Evolutionary conservation across 2,888 invertebrate genomes (phyloP).

Genomic region (Pterobdella sp.): DNA sequence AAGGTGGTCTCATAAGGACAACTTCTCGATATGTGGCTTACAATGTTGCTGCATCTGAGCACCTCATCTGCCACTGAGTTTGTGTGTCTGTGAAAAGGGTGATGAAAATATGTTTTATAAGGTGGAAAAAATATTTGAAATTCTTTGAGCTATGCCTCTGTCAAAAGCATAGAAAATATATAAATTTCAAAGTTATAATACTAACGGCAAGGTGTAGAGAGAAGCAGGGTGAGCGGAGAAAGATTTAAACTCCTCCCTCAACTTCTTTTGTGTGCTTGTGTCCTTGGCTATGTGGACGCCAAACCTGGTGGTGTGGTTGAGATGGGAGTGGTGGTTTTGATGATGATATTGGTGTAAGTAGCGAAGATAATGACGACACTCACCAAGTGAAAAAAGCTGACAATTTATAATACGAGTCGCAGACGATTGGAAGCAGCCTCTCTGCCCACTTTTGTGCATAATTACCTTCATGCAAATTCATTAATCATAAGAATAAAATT

Average conservation of each 20-base stretch:
- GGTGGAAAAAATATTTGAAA: too few relatives aligned
- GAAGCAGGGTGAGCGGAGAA: too few relatives aligned
- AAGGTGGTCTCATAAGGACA: too few relatives aligned
- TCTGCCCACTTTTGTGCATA: neutral
- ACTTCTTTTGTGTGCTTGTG: constrained; percentile 46
- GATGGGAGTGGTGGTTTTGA: neutral
- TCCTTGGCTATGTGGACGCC: constrained; percentile 49
- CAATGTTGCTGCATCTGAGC: too few relatives aligned
- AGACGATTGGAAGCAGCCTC: constrained; percentile 6
- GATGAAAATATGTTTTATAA: too few relatives aligned
- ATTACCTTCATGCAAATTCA: neutral
- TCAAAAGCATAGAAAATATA: too few relatives aligned
- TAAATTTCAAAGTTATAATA: too few relatives aligned
- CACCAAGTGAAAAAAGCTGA: constrained; percentile 19
- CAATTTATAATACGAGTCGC: constrained; percentile 14
- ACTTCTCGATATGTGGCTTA: too few relatives aligned
- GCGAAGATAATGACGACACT: neutral
- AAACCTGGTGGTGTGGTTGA: constrained; percentile 45
- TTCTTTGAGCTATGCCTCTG: too few relatives aligned
- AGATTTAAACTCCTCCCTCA: constrained; percentile 46
- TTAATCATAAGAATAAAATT: constrained; percentile 6
- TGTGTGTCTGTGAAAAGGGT: too few relatives aligned
- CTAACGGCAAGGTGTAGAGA: too few relatives aligned
- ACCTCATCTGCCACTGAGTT: too few relatives aligned
- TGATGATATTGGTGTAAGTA: neutral